Evolutionary conservation across 1,140 invertebrate genomes (phyloP).

Genomic region (Adoxophyes honmai): DNA sequence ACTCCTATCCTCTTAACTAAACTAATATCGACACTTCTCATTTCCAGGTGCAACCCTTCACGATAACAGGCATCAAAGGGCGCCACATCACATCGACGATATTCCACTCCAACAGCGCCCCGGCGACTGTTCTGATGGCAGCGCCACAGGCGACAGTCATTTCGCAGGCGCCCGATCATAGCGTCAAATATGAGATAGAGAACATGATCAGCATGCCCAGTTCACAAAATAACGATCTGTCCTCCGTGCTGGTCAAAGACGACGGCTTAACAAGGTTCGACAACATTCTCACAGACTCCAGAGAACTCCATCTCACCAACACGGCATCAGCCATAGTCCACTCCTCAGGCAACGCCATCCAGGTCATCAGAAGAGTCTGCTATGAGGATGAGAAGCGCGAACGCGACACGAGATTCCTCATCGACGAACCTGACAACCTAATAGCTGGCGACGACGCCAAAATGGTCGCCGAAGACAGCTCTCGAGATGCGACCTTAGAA

Average conservation of each 20-base stretch:
- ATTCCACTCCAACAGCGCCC: slow-evolving; percentile 56
- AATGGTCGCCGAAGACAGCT: slow-evolving; percentile 60
- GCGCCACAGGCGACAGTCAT: slow-evolving; percentile 63
- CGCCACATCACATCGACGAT: slow-evolving; percentile 68
- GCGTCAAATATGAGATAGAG: slow-evolving; percentile 51
- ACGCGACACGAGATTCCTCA: slow-evolving; percentile 40
- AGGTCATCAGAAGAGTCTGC: slow-evolving; percentile 60
- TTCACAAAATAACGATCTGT: slow-evolving; percentile 32
- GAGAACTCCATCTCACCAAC: slow-evolving; percentile 55
- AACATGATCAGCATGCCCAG: slow-evolving; percentile 47
- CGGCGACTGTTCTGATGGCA: slow-evolving; percentile 61
- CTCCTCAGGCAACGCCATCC: slow-evolving; percentile 51
- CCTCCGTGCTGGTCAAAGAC: slow-evolving; percentile 55
- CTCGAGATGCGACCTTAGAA: slow-evolving; percentile 51
- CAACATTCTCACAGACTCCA: slow-evolving; percentile 49
- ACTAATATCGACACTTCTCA: neutral
- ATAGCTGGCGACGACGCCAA: slow-evolving; percentile 58
- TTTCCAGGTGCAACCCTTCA: slow-evolving; percentile 61
- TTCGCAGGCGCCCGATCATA: slow-evolving; percentile 51
- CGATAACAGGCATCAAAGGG: slow-evolving; percentile 52
- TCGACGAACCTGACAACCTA: slow-evolving; percentile 46
- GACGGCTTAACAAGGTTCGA: slow-evolving; percentile 54
- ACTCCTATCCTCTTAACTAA: too few relatives aligned
- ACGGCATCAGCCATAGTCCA: slow-evolving; percentile 57
- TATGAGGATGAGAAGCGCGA: slow-evolving; percentile 52